A percentile compares a stretch with the other conserved stretches of the same genome.
Evolutionary conservation across 1,140 invertebrate species (phyloP).

Genomic region (Leguminivora glycinivorella): DNA sequence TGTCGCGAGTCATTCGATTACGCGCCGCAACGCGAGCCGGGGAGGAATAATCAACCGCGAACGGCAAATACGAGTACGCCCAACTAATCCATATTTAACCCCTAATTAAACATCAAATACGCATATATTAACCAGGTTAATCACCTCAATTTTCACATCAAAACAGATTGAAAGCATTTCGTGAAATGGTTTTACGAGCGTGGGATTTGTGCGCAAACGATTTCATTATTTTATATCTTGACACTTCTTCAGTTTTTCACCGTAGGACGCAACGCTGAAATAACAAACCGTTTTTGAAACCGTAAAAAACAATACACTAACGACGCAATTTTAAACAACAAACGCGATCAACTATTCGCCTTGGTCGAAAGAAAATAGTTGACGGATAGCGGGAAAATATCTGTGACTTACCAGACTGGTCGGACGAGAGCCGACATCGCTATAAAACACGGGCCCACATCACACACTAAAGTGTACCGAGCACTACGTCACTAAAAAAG

Average conservation of each 20-base stretch:
- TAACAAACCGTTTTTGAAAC: conserved; percentile 47
- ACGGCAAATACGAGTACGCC: conserved; percentile 27
- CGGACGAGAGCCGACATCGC: conserved; percentile 78
- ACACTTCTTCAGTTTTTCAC: conserved; percentile 63
- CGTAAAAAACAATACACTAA: conserved; percentile 40
- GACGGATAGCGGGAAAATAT: conserved; percentile 33
- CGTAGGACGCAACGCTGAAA: conserved; percentile 67
- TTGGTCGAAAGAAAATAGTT: conserved; percentile 39
- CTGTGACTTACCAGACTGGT: conserved; percentile 76
- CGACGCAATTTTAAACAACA: conserved; percentile 27
- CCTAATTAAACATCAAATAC: conserved; percentile 37
- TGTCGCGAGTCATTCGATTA: conserved; percentile 59
- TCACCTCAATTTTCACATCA: conserved; percentile 36
- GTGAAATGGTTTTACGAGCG: conserved; percentile 79
- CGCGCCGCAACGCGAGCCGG: conserved; percentile 44
- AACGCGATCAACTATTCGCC: conserved; percentile 36
- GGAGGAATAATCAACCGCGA: conserved; percentile 44
- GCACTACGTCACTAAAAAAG: conserved; percentile 56
- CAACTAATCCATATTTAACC: conserved; percentile 33
- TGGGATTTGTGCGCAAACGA: conserved; percentile 76
- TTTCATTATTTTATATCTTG: conserved; percentile 57
- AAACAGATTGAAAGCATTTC: conserved; percentile 69
- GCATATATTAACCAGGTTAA: conserved; percentile 37
- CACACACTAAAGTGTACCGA: conserved; percentile 64
- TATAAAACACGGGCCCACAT: conserved; percentile 68